A percentile compares a stretch with the other conserved stretches of the same genome.
phyloP scores from a whole-genome alignment of 2,113 vertebrate genomes.

The Osmerus eperlanus region DNA sequence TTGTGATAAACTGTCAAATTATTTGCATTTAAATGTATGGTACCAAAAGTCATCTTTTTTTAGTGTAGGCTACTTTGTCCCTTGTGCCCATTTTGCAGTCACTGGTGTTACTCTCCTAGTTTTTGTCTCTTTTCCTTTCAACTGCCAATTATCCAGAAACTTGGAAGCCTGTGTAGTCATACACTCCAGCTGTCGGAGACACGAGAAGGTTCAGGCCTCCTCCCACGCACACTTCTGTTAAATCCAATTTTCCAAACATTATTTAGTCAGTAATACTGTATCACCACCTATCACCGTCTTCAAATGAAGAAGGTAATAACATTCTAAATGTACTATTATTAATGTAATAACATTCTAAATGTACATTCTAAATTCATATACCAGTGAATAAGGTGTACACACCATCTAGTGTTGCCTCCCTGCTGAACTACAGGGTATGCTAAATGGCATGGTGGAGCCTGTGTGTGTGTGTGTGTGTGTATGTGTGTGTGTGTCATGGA shows the following conservation, averaged over 20 bases:
- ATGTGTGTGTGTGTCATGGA: constrained; percentile 54
- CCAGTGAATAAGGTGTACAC: too few species aligned
- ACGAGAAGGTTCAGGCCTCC: neutral
- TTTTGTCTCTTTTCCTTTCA: constrained; percentile 15
- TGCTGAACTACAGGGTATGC: too few species aligned
- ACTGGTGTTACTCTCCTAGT: neutral
- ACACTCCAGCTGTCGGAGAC: constrained; percentile 18
- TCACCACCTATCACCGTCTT: neutral
- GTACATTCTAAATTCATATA: too few species aligned
- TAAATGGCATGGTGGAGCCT: neutral
- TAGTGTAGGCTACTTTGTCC: neutral
- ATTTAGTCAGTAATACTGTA: neutral
- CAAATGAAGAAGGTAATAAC: neutral
- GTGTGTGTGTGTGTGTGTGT: constrained; percentile 38
- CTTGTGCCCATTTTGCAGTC: neutral
- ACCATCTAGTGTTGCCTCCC: too few species aligned
- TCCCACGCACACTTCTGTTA: neutral
- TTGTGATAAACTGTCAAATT: constrained; percentile 40
- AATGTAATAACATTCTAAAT: too few species aligned
- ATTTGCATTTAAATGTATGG: constrained; percentile 5
- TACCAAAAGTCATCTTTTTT: neutral
- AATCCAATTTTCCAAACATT: neutral
- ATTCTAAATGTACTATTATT: too few species aligned
- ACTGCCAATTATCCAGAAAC: constrained; percentile 21
- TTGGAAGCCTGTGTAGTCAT: neutral